Percentiles rank a stretch among this genome's conserved stretches.
Evolutionary conservation across 2,888 invertebrate genomes (phyloP).

Genomic region (Pyralis farinalis): DNA sequence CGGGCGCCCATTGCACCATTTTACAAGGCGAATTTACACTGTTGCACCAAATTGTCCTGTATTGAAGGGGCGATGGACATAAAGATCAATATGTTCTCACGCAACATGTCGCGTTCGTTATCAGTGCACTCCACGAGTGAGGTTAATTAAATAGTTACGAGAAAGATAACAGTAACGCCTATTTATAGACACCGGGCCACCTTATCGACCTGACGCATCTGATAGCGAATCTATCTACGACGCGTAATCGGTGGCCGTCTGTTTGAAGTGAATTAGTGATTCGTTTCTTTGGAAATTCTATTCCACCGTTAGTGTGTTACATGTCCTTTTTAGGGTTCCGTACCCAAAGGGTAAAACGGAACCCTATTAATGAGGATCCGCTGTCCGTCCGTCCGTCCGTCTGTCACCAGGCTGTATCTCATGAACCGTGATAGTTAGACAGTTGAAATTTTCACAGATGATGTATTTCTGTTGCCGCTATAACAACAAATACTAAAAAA

Average conservation of each 20-base stretch:
- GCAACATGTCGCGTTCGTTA: slow-evolving; percentile 53
- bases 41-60: slow-evolving; percentile 3
- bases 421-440: too few species aligned
- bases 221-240: slow-evolving; percentile 52
- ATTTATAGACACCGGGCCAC: slow-evolving; percentile 54
- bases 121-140: slow-evolving; percentile 58
- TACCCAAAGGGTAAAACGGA: too few species aligned
- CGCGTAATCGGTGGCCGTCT: slow-evolving; percentile 38
- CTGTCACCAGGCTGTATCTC: too few species aligned
- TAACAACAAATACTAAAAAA: too few species aligned
- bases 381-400: too few species aligned
- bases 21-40: slow-evolving; percentile 4
- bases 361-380: too few species aligned
- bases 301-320: slow-evolving; percentile 1
- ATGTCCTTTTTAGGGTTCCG: not conserved
- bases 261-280: slow-evolving; percentile 22
- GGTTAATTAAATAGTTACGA: slow-evolving; percentile 74
- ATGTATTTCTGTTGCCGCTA: too few species aligned
- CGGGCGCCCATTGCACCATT: slow-evolving; percentile 21
- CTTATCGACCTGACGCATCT: slow-evolving; percentile 65
- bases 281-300: slow-evolving; percentile 9
- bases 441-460: too few species aligned
- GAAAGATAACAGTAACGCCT: slow-evolving; percentile 63
- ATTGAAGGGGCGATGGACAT: slow-evolving; percentile 14
- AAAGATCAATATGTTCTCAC: slow-evolving; percentile 48